Percentiles rank a stretch among this genome's conserved stretches.
Conservation (phyloP, 2,113 vertebrate species). For the Scomber colias region DNA sequence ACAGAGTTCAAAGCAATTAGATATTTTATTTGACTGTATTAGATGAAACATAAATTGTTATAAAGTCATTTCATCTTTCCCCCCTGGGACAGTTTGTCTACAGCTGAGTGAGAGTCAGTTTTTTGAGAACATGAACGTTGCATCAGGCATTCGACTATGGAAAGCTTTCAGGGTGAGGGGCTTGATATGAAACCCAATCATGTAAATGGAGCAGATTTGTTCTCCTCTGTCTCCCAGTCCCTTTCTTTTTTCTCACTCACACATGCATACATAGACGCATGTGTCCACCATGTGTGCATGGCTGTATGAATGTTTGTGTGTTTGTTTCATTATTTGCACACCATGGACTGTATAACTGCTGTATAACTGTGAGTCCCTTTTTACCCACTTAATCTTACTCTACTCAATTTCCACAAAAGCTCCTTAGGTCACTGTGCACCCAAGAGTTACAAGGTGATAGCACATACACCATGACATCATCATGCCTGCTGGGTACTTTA, state of each 20-base stretch:
- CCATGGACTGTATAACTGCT: background rate
- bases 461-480: too few relatives aligned
- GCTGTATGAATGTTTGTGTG: constrained; percentile 41
- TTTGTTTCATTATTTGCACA: constrained; percentile 22
- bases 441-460: background rate
- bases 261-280: constrained; percentile 30
- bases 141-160: constrained; percentile 13
- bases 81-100: constrained; percentile 11
- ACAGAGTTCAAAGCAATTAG: constrained; percentile 52
- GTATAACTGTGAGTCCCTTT: constrained; percentile 21
- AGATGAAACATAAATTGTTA: constrained; percentile 48
- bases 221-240: constrained; percentile 23
- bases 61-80: constrained; percentile 33
- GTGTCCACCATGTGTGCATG: constrained; percentile 63
- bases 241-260: constrained; percentile 17
- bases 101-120: constrained; percentile 26
- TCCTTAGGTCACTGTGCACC: background rate
- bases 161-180: constrained; percentile 50
- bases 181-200: constrained; percentile 46
- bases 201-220: constrained; percentile 56
- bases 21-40: constrained; percentile 54
- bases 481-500: background rate
- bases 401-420: background rate
- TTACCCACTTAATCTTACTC: constrained; percentile 3
- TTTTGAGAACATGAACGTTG: constrained; percentile 41